Conservation (phyloP, 2,113 vertebrate species). For the Paradoxurus hermaphroditus region DNA sequence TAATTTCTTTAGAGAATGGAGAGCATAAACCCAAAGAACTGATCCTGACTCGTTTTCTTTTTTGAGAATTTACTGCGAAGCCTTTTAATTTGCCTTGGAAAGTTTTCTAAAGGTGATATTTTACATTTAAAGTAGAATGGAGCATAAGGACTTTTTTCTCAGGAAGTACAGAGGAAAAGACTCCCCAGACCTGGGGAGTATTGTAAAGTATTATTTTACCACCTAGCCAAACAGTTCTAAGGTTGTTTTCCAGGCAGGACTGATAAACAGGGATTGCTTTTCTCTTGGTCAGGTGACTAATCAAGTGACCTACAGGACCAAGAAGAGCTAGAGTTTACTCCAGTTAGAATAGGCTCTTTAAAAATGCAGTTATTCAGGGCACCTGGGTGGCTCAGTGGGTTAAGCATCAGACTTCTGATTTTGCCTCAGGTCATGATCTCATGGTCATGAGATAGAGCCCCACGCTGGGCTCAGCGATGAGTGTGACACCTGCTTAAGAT, state of each 20-base stretch:
- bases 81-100: not conserved
- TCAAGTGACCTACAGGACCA: not conserved
- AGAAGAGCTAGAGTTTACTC: not conserved
- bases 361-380: not conserved
- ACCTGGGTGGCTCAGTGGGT: no score
- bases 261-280: not conserved
- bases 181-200: not conserved
- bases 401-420: no score
- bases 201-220: not conserved
- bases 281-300: not conserved
- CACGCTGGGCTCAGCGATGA: no score
- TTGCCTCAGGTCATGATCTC: no score
- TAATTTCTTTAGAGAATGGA: not conserved
- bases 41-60: not conserved
- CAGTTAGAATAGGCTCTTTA: not conserved
- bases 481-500: no score
- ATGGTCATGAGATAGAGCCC: no score
- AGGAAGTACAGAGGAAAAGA: not conserved
- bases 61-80: not conserved
- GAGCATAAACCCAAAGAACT: not conserved
- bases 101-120: not conserved
- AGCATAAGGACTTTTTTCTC: not conserved
- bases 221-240: not conserved
- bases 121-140: not conserved
- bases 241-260: not conserved